Base-by-base conservation (phyloP, 2,113 vertebrate species). In the Gadus macrocephalus region DNA sequence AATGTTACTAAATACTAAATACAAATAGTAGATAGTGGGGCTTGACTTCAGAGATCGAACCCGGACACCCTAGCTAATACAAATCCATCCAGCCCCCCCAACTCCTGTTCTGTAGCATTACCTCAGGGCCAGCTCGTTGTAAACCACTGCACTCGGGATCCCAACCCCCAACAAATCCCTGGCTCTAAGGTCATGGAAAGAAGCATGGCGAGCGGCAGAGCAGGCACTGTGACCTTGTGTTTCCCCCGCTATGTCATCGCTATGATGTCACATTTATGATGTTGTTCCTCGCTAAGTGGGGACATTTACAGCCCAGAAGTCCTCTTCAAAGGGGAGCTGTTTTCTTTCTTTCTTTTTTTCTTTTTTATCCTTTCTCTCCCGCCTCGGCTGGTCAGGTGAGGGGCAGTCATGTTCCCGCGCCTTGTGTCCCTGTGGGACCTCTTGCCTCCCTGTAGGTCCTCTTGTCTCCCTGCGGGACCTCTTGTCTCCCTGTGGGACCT, bases 251-350 rank as follows among this genome's bases (percentile, higher is more conserved):
- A 27, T 79, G 80, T 76, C 81, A 74, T 81, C 79, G 80, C 84
- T 75, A 72, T 81, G 82, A 86, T 86, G 87, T 87, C 83, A 85
- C 81, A 80, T 79, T 78, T 78, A 73, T 67, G 74, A 81, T 82
- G 73, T 49, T 80, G 79, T 75, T 85, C 81, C 55, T 80, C 81
- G 81, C 83, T 68, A 78, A 79, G 81, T 76, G 76, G 82, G 81
- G 87, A 87, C 82, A 86, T 89, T 86, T 85, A 81, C 85, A 79
- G 79, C 72, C 67, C 64, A 66, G 17, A 69, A 56, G 3, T 71
- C 53, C 64, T 31, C 79, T 85, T 78, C 86, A 79, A 83, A 79
- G 79, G 62, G 55, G 72, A 68, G 78, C 72, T 86, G 82, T 89
- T 90, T 71, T 87, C 88, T 84, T 82, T 83, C 72, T 72, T 82